Base-by-base conservation (phyloP, 1,140 invertebrate species). In the Ostrea edulis region DNA sequence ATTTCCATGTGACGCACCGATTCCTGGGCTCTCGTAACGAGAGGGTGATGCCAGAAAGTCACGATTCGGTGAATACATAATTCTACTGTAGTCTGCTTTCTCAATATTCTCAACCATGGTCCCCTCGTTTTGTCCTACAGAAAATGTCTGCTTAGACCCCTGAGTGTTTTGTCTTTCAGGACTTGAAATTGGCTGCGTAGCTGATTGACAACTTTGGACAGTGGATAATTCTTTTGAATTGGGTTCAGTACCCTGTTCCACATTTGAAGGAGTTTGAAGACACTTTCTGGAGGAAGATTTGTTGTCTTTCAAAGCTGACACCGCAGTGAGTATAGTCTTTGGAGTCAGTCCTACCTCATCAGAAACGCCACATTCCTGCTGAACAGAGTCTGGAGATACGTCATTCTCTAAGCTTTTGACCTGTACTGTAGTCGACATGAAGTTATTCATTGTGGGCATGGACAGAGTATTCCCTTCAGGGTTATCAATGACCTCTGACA, bases 1-100 rank as follows among this genome's bases (percentile, higher is more conserved):
- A 53, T 52, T n/a, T 12, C 44, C 44, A 25, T 22, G 52, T 20
- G 44, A 53, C 8, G n/a, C 82, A 52, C 44, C 17, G 20, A 52
- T 53, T 20, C 22, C 82, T 53, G 44, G 52, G 25, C 44, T 83
- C 17, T 83, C 17, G 82, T 52, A 83, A 14, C 52, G 44, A 22
- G 20, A 7, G 11, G 82, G 82, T 14, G 82, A 83, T 17, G 44
- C 83, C 8, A 85, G 83, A 20, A 85, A 85, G 17, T 85, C 83
- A 8, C 29, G 54, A 14, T 85, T 85, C 0, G 51, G 51, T 11
- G 83, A 85, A 29, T 85, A 85, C 8, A 29, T 17, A 62, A 85
- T 85, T 35, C 58, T 85, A 35, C 22, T 85, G 7, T 85, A 85
- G 53, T 85, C 54, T 2, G 25, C 35, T 20, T 85, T 17, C 83